Base-by-base conservation (phyloP, 2,888 invertebrate species). In the Eucera pruinosa region DNA sequence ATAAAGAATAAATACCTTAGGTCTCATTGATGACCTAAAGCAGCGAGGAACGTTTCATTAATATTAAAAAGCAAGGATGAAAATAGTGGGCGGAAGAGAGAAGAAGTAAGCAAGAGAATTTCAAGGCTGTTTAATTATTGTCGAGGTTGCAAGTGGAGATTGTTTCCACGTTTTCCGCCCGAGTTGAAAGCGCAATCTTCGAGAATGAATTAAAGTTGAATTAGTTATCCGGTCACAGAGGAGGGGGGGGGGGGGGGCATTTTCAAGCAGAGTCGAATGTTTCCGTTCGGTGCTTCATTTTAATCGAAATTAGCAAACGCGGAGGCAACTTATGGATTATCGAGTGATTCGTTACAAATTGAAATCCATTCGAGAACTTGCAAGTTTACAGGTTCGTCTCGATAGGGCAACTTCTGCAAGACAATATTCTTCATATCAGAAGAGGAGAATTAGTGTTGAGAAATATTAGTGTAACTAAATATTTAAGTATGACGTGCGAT, bases 161-260 rank as follows among this genome's bases (percentile, higher is more conserved):
- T 15, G 76, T 60, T 55, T 60, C 20, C 2, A 36, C 18, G 39
- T 64, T 57, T 41, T 20, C 52, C 18, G 47, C 18, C 52, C n/a
- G 30, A 23, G n/a, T 41, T 68, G 60, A 77, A 75, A 62, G 75
- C 39, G 52, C 54, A 68, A 64, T 67, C 62, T 52, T 67, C 54
- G 25, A 36, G 75, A 60, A 62, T 23, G 75, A 67, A 68, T 75
- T 75, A 58, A 77, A 75, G 64, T 64, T 55, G 64, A 75, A 77
- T 75, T 60, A 48, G 47, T 68, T 64, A 48, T 18, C 30, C 54
- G 47, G 57, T 4, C 36, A n/a, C 30, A 6, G 30, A 5, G 4
- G 30, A 30, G 30, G 27, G 25, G 23, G 55, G 39, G 11, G 74
- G 64, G 39, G 45, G n/a, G n/a, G n/a, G n/a, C n/a, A 50, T 77